Base-by-base conservation (phyloP, 2,113 vertebrate genomes). In the Beaufortia kweichowensis region DNA sequence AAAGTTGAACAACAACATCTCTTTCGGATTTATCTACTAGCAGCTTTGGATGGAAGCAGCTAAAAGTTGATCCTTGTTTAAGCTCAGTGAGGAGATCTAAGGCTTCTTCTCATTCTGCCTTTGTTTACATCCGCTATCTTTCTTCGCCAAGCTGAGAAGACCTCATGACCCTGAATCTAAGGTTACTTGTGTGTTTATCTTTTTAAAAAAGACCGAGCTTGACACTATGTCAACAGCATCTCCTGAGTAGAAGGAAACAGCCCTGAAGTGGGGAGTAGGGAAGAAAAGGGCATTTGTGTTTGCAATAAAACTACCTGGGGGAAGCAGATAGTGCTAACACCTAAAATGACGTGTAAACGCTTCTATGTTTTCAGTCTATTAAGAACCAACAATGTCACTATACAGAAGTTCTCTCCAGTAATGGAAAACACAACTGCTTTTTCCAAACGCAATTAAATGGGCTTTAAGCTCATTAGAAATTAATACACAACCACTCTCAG, bases 71-170 rank as follows among this genome's bases (percentile, higher is more conserved):
- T 69, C 65, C 48, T 64, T 39, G 28, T 39, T 56, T 23, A 73
- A 62, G 10, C 64, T 76, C 31, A 63, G 75, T 77, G 83, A 84
- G 53, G 81, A 87, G 85, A 88, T 90, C 87, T 89, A 73, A 90
- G 81, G 84, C 85, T 81, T 77, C 82, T 87, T 57, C 82, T 84
- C 87, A 79, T 77, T 75, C 79, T 86, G 82, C 81, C 83, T 83
- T 79, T 89, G 87, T 90, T 89, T 89, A 86, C 89, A 87, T 89
- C 84, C 86, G 84, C 83, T 85, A 87, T 88, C 87, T 87, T 90
- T 84, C 88, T 82, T 91, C 87, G 87, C 86, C 88, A 85, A 86
- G 71, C 79, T 41, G 15, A 73, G 81, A 62, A 84, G 88, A 89
- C 85, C 90, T 82, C 28, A 3, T 82, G 85, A 90, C 89, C 91